Evolutionary conservation across 2,888 invertebrate genomes (phyloP).

Genomic region (Diachrysia chrysitis): DNA sequence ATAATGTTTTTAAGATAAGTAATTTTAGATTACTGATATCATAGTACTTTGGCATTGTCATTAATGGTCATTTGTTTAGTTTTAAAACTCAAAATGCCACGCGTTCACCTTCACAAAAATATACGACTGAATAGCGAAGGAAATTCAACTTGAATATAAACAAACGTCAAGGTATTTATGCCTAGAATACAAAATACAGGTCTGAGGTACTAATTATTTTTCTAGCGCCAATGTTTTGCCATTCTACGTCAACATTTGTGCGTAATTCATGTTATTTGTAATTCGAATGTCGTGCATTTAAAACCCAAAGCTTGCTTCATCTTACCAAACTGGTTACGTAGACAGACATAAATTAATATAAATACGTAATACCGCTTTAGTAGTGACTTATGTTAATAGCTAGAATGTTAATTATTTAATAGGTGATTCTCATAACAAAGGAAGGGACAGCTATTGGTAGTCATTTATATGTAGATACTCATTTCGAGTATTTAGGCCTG

Average conservation of each 20-base stretch:
- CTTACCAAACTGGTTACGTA: not conserved
- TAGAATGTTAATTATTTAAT: slow-evolving; percentile 14
- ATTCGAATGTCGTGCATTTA: not conserved
- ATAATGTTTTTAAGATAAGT: not conserved
- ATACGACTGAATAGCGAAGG: not conserved
- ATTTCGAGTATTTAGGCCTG: not conserved
- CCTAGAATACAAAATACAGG: not conserved
- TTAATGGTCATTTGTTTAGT: not conserved
- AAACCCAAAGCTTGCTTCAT: slow-evolving; percentile 9
- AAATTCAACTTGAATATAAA: not conserved
- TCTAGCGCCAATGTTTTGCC: not conserved
- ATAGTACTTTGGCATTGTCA: not conserved
- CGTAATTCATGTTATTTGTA: not conserved
- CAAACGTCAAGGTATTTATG: not conserved
- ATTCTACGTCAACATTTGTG: not conserved
- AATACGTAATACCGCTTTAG: slow-evolving; percentile 6
- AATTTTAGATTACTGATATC: not conserved
- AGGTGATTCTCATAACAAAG: not conserved
- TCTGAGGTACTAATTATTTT: not conserved
- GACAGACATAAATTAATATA: slow-evolving; percentile 11
- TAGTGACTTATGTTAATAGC: slow-evolving; percentile 16
- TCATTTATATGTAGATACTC: not conserved
- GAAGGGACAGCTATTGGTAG: not conserved
- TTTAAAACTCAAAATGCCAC: not conserved
- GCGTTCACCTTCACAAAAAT: slow-evolving; percentile 2